A percentile compares a stretch with the other conserved stretches of the same genome.
Conservation (phyloP, 2,888 invertebrate genomes). For the Fragum whitleyi region DNA sequence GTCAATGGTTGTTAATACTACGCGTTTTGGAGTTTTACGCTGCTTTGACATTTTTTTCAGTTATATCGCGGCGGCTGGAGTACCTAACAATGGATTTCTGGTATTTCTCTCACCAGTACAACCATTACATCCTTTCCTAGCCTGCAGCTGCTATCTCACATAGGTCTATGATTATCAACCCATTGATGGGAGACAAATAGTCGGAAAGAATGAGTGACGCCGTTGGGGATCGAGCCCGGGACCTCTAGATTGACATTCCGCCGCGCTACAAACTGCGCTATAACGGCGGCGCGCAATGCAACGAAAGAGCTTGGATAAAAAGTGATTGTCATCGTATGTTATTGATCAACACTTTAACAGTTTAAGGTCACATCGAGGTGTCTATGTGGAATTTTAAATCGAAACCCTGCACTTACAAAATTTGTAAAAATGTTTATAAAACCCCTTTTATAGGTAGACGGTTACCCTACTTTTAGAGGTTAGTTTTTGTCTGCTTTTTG, state of each 20-base stretch:
- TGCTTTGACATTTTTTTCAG: neutral
- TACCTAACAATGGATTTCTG: neutral
- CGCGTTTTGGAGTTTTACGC: neutral
- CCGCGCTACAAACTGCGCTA: no score
- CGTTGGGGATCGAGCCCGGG: no score
- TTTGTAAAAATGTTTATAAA: slow-evolving; percentile 18
- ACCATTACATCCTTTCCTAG: neutral
- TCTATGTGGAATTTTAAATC: slow-evolving; percentile 12
- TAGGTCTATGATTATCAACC: no score
- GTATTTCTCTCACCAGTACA: neutral
- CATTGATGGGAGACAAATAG: no score
- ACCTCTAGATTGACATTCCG: no score
- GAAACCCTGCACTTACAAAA: neutral
- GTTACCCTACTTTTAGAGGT: no score
- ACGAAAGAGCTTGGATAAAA: no score
- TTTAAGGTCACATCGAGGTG: slow-evolving; percentile 9
- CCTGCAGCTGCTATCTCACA: no score
- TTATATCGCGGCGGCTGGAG: slow-evolving; percentile 3
- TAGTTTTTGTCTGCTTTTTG: no score
- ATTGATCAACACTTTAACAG: neutral
- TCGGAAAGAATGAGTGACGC: no score
- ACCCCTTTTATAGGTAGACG: neutral
- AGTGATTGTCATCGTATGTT: neutral
- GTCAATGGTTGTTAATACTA: no score
- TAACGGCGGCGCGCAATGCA: no score